A percentile compares a stretch with the other conserved stretches of the same genome.
Conservation (phyloP, 2,888 invertebrate species). For the Sarcophaga subvicina region DNA sequence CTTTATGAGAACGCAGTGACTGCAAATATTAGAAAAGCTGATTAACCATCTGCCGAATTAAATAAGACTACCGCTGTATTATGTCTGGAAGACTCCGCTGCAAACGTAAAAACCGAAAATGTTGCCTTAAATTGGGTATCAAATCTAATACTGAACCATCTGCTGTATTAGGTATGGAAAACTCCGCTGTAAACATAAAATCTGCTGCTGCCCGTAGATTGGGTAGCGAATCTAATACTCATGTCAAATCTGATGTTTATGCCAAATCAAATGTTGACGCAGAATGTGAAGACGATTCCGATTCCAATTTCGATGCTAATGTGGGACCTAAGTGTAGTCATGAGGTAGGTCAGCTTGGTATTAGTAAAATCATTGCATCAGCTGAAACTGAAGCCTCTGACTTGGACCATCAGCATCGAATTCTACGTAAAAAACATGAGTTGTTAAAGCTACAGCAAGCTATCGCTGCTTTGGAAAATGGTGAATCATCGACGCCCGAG, state of each 20-base stretch:
- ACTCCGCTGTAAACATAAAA: slow-evolving; percentile 8
- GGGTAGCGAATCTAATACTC: neutral
- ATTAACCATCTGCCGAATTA: neutral
- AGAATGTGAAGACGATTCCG: neutral
- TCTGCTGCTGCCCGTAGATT: neutral
- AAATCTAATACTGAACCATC: no score
- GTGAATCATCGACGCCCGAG: neutral
- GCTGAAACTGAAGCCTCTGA: neutral
- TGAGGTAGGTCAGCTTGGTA: no score
- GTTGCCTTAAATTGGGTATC: neutral
- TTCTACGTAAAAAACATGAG: slow-evolving; percentile 7
- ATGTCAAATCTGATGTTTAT: slow-evolving; percentile 19
- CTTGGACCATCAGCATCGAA: neutral
- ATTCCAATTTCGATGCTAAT: no score
- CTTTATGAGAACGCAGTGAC: neutral
- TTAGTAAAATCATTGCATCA: no score
- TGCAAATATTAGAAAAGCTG: neutral
- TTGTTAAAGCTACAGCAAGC: slow-evolving; percentile 21
- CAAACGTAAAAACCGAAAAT: neutral
- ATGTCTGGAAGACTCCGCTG: neutral
- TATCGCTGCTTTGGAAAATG: slow-evolving; percentile 4
- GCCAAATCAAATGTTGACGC: neutral
- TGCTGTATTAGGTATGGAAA: neutral
- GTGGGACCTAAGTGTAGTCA: no score
- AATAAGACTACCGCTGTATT: neutral